phyloP scores from a whole-genome alignment of 2,797 vertebrate genomes.

The Rhinogobio ventralis region DNA sequence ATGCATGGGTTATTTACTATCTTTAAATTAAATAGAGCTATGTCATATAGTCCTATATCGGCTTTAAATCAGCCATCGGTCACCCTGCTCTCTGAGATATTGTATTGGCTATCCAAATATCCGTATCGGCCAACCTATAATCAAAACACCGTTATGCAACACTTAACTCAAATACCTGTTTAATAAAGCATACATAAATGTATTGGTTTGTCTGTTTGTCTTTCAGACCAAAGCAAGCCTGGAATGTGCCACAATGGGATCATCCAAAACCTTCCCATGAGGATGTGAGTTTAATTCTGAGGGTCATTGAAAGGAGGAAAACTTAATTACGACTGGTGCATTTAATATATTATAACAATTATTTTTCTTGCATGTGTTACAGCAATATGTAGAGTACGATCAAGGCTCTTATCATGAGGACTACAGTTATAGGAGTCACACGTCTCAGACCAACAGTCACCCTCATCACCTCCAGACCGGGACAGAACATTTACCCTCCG shows the following conservation, averaged over 20 bases:
- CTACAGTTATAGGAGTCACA: slow-evolving; percentile 68
- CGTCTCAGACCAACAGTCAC: slow-evolving; percentile 68
- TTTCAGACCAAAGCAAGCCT: slow-evolving; percentile 73
- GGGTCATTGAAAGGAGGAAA: neutral
- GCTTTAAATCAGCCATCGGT: too few relatives aligned
- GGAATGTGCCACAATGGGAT: slow-evolving; percentile 78
- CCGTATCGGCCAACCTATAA: neutral
- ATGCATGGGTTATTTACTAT: neutral
- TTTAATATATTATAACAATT: neutral
- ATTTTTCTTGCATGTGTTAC: slow-evolving; percentile 43
- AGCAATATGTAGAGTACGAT: slow-evolving; percentile 68
- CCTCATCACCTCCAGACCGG: slow-evolving; percentile 60
- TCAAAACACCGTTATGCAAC: neutral
- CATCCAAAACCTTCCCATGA: slow-evolving; percentile 73
- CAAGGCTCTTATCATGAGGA: slow-evolving; percentile 70
- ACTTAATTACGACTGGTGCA: neutral
- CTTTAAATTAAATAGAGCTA: neutral
- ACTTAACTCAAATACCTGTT: neutral
- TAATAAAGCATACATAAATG: neutral
- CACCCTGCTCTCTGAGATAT: too few relatives aligned
- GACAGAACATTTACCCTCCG: slow-evolving; percentile 68
- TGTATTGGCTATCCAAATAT: too few relatives aligned
- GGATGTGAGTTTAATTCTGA: slow-evolving; percentile 71
- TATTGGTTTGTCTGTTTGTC: neutral
- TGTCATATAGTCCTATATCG: neutral